Evolutionary conservation across 2,888 invertebrate species (phyloP).

Genomic region (Embidobia sp.): DNA sequence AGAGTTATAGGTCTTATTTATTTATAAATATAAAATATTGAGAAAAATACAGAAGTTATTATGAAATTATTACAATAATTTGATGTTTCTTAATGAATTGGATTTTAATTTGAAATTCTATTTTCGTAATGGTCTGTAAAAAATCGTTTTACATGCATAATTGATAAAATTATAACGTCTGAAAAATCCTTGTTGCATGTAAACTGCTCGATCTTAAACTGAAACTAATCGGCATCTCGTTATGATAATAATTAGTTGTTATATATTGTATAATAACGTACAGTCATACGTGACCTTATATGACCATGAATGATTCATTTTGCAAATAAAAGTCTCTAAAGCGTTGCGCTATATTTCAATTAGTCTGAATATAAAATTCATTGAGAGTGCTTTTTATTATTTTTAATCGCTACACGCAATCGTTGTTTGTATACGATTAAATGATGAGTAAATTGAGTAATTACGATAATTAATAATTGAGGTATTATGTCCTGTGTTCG

Average conservation of each 20-base stretch:
- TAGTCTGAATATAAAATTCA: conserved; percentile 2
- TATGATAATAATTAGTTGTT: not conserved
- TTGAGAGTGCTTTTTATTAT: not conserved
- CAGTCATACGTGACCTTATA: conserved; percentile 19
- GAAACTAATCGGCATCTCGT: not conserved
- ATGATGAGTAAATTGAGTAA: not conserved
- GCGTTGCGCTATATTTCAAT: conserved; percentile 3
- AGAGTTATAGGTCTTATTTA: too few species aligned
- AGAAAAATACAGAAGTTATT: too few species aligned
- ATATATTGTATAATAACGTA: conserved; percentile 5
- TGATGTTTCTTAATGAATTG: too few species aligned
- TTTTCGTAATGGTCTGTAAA: too few species aligned
- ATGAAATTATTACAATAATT: too few species aligned
- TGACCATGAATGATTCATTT: conserved; percentile 8
- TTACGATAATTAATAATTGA: not conserved
- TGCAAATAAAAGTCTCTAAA: not conserved
- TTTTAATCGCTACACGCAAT: not conserved
- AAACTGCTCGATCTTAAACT: not conserved
- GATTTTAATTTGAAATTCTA: too few species aligned
- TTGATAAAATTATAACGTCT: too few species aligned
- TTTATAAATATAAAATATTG: too few species aligned
- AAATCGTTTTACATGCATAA: too few species aligned
- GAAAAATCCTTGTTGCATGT: too few species aligned
- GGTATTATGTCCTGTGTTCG: not conserved
- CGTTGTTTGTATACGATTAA: not conserved